These are phyloP conservation scores for Pseudopipra pipra DNA, from an alignment of 2,113 vertebrate genomes.

Conservation along the genomic window DNA sequence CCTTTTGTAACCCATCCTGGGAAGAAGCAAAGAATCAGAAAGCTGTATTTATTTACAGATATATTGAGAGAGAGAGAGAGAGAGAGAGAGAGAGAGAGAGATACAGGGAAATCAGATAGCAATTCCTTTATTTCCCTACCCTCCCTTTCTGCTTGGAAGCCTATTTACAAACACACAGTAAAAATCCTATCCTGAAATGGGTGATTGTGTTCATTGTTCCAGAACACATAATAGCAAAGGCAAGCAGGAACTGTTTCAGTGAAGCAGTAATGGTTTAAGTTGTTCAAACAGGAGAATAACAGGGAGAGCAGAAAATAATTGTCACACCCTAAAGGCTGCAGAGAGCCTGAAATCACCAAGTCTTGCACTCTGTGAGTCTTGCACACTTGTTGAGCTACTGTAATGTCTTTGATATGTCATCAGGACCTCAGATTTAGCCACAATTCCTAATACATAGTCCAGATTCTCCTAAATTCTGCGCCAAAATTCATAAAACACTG, in stretches of 20 bases:
- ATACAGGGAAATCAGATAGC: background rate
- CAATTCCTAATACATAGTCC: background rate
- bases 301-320: background rate
- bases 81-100: too few species aligned
- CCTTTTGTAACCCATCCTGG: background rate
- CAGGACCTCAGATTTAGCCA: background rate
- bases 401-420: background rate
- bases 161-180: slow-evolving; percentile 3
- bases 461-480: background rate
- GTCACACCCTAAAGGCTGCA: background rate
- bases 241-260: background rate
- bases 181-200: slow-evolving; percentile 1
- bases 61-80: background rate
- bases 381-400: background rate
- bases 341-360: background rate
- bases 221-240: slow-evolving; percentile 24
- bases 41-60: background rate
- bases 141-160: background rate
- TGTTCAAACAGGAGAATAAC: background rate
- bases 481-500: background rate
- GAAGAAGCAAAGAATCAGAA: background rate
- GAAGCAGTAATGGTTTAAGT: background rate
- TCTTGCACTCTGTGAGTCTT: background rate
- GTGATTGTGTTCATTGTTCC: slow-evolving; percentile 47
- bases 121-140: background rate